Conservation (phyloP, 1,140 invertebrate species). For the Euura saliciscinereae region DNA sequence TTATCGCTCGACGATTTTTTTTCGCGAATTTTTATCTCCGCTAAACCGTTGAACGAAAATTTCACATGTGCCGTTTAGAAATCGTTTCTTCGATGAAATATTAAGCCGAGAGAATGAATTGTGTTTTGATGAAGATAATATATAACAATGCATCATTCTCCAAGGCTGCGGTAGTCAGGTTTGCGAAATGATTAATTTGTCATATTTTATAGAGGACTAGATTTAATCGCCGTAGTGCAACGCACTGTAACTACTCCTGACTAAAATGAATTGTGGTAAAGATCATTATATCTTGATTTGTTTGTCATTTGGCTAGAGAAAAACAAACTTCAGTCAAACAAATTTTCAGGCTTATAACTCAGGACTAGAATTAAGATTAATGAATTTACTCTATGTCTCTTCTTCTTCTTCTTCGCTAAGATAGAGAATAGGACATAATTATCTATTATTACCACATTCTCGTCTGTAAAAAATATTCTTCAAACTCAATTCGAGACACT, state of each 20-base stretch:
- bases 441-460: not conserved
- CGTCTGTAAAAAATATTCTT: no score
- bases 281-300: no score
- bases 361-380: not conserved
- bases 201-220: not conserved
- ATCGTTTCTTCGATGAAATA: not conserved
- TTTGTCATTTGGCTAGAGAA: no score
- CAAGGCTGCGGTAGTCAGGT: not conserved
- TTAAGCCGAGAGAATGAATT: no score
- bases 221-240: not conserved
- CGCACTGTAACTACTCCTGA: not conserved
- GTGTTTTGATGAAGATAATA: no score
- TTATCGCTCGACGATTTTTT: not conserved
- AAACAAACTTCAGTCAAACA: not conserved
- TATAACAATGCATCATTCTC: not conserved
- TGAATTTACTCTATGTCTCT: not conserved
- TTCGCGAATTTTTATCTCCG: no score
- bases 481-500: no score
- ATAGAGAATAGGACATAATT: not conserved
- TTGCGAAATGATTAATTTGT: not conserved
- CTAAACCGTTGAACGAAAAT: no score
- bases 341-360: slow-evolving; percentile 6
- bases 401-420: no score
- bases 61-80: no score
- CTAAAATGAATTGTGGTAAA: not conserved